These are phyloP conservation scores for Anas bahamensis DNA, from an alignment of 2,797 vertebrate species.

Conservation along the genomic window DNA sequence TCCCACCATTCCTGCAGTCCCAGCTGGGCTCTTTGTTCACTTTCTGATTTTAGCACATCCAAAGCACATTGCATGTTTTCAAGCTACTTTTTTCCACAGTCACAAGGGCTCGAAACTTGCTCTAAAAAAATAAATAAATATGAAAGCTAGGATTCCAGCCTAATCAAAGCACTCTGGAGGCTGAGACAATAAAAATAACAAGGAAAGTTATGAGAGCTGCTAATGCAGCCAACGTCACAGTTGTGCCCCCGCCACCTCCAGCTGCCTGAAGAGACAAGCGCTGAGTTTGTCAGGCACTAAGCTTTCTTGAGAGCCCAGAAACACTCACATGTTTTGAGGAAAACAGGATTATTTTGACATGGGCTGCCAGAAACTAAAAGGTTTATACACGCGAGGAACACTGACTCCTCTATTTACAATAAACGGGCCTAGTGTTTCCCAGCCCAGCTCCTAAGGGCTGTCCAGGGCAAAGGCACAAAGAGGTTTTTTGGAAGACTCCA, in stretches of 20 bases:
- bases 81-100: conserved; percentile 8
- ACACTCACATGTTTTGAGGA: conserved; percentile 12
- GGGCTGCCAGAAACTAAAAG: conserved; percentile 46
- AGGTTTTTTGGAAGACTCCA: conserved; percentile 40
- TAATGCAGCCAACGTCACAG: background rate
- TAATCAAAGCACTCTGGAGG: conserved; percentile 42
- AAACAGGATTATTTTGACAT: conserved; percentile 51
- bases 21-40: background rate
- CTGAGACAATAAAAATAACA: conserved; percentile 32
- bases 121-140: background rate
- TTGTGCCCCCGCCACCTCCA: background rate
- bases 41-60: conserved; percentile 17
- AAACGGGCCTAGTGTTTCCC: background rate
- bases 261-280: conserved; percentile 14
- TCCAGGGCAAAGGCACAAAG: conserved; percentile 51
- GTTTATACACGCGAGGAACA: background rate
- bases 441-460: conserved; percentile 10
- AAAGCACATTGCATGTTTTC: conserved; percentile 1
- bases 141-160: background rate
- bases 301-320: conserved; percentile 4
- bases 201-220: background rate
- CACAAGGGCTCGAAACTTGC: background rate
- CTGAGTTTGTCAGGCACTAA: background rate
- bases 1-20: fast-evolving
- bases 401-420: conserved; percentile 27